These are phyloP conservation scores for Thysanoteuthis rhombus DNA, from an alignment of 2,888 invertebrate genomes.

Conservation along the genomic window DNA sequence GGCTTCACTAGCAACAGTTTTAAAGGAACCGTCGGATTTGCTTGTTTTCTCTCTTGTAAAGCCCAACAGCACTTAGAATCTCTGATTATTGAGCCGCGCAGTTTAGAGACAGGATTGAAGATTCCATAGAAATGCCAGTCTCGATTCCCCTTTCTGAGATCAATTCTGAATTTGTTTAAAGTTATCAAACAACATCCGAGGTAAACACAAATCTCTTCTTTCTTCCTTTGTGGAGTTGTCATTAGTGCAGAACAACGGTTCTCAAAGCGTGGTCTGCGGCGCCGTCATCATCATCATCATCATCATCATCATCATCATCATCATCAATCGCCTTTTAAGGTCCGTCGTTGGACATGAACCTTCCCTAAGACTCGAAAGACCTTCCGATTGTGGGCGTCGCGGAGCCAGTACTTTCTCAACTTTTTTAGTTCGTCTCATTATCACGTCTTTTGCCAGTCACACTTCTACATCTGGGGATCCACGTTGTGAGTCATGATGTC, in stretches of 20 bases:
- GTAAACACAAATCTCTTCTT: not conserved
- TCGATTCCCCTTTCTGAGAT: not conserved
- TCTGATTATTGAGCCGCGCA: not conserved
- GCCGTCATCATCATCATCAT: no score
- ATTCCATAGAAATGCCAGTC: not conserved
- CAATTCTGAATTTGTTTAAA: not conserved
- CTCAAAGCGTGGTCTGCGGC: no score
- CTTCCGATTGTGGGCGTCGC: no score
- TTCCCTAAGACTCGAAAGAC: no score
- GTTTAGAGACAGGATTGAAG: constrained; percentile 12
- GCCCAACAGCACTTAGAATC: not conserved
- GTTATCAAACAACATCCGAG: not conserved
- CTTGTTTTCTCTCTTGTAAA: not conserved
- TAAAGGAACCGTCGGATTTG: not conserved
- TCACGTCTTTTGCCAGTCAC: no score
- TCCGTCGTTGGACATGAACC: no score
- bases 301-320: no score
- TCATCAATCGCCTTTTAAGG: no score
- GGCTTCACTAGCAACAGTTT: not conserved
- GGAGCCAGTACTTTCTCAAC: no score
- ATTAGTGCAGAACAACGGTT: not conserved
- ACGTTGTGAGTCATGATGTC: no score
- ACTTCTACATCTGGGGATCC: no score
- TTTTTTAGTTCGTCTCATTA: no score
- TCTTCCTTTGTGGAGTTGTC: not conserved